Conservation (phyloP, 2,797 vertebrate genomes). For the Notolepis coatsorum region DNA sequence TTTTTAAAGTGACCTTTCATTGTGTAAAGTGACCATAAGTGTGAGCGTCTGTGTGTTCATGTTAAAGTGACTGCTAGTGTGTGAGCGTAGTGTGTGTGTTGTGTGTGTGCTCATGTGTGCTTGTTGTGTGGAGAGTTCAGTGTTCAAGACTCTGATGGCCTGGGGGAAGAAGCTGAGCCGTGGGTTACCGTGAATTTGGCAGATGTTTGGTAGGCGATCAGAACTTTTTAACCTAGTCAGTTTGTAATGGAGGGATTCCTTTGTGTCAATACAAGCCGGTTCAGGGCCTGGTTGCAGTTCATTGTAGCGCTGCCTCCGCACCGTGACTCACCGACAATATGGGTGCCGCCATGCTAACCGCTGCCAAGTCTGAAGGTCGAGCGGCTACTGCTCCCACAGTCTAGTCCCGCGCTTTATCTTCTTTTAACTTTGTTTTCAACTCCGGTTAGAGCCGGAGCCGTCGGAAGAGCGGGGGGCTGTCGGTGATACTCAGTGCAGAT, state of each 20-base stretch:
- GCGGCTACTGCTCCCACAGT: conserved; percentile 55
- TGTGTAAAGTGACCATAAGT: too few species aligned
- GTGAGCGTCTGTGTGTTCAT: too few species aligned
- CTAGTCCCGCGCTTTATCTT: conserved; percentile 66
- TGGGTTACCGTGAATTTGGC: background rate
- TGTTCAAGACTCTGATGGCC: too few species aligned
- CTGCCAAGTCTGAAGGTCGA: conserved; percentile 68
- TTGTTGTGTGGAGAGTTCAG: too few species aligned
- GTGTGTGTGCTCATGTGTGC: too few species aligned
- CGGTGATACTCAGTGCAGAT: conserved; percentile 71
- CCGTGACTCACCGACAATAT: conserved; percentile 22
- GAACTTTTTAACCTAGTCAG: conserved; percentile 6
- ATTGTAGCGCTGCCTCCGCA: conserved; percentile 21
- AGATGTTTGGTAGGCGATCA: background rate
- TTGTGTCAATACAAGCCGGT: conserved; percentile 17
- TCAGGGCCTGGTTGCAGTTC: background rate
- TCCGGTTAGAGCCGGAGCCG: conserved; percentile 57
- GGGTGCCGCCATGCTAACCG: conserved; percentile 12
- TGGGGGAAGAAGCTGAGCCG: too few species aligned
- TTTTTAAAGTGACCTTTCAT: too few species aligned
- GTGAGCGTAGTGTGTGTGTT: too few species aligned
- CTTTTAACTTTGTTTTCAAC: conserved; percentile 77
- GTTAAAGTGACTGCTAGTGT: too few species aligned
- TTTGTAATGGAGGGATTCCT: conserved; percentile 11
- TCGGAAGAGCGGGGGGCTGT: conserved; percentile 67